Evolutionary conservation across 2,113 vertebrate genomes (phyloP), one percentile per base, ranked within the genome.

Genomic region (Odontesthes bonariensis): DNA sequence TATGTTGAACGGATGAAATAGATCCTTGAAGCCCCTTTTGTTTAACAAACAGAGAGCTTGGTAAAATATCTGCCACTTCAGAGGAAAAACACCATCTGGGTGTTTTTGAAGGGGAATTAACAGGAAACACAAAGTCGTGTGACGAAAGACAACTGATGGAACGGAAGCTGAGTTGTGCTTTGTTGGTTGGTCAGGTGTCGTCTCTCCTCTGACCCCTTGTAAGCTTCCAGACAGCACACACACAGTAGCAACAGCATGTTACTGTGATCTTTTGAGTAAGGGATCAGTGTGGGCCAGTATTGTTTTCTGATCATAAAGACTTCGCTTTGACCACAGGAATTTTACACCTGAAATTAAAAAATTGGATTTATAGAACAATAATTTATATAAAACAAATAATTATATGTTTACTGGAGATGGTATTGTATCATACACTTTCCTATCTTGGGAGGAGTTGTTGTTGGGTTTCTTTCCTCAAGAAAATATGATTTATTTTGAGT

Each of bases 151-250:
- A 4, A 52, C 79, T 81, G 69, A 85, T 73, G 81, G 78, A 89
- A 89, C 79, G 81, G 88, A 92, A 90, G 85, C 65, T 62, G 62
- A 61, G 73, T 32, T 66, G 86, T 44, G 73, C 87, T 91, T 92
- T 93, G 90, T 91, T 83, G 84, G 73, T 66, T 56, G 82, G 80
- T 93, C 91, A 77, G 88, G 90, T 92, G 89, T 93, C 89, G 31
- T 38, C 73, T 89, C 69, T 69, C 57, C 69, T 23, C 62, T 82
- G 70, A 81, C 71, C 77, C 66, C 33, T 20, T 27, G 27, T 27
- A 27, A 27, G 27, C 27, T 27, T 38, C 35, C 10, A 38, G 35
- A 38, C 35, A 38, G 5, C 35, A 38, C 10, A 38, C 35, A 38
- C 35, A 38, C 35, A 38, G 35, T 10, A 38, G 35, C 46, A 3